Conservation (phyloP, 2,888 invertebrate species). For the Callyntrura guangdongensis region DNA sequence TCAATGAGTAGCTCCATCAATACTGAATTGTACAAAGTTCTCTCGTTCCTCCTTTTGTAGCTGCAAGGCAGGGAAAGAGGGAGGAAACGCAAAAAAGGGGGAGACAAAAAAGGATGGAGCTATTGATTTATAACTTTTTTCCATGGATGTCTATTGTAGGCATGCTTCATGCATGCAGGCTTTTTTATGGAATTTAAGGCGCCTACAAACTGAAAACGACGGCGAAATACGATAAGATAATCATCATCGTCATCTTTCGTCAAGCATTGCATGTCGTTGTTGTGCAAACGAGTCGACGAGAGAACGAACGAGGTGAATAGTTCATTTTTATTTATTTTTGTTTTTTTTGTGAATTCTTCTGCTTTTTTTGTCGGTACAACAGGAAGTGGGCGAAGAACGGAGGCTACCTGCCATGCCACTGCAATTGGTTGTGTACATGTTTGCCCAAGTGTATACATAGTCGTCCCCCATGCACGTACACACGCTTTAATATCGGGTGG, state of each 20-base stretch:
- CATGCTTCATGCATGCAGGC: neutral
- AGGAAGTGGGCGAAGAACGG: conserved; percentile 20
- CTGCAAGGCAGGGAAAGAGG: conserved; percentile 11
- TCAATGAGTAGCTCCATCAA: conserved; percentile 43
- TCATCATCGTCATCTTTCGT: no score
- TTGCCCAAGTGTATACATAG: neutral
- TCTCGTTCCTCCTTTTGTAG: neutral
- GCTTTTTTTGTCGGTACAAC: conserved; percentile 28
- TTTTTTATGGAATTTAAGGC: conserved; percentile 39
- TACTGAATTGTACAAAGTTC: no score
- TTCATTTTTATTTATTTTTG: conserved; percentile 1
- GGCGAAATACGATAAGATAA: neutral
- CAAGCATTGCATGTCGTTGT: neutral
- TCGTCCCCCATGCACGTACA: no score
- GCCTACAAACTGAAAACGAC: neutral
- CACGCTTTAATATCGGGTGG: no score
- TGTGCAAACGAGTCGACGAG: neutral
- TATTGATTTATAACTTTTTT: conserved; percentile 56
- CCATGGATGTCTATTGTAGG: neutral
- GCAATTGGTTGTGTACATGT: neutral
- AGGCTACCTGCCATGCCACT: no score
- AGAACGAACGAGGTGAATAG: conserved; percentile 2
- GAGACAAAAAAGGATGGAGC: conserved; percentile 1
- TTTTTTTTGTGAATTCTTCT: conserved; percentile 4
- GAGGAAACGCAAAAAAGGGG: neutral